phyloP scores from a whole-genome alignment of 2,797 vertebrate genomes.

The Paramormyrops hopkinsi region DNA sequence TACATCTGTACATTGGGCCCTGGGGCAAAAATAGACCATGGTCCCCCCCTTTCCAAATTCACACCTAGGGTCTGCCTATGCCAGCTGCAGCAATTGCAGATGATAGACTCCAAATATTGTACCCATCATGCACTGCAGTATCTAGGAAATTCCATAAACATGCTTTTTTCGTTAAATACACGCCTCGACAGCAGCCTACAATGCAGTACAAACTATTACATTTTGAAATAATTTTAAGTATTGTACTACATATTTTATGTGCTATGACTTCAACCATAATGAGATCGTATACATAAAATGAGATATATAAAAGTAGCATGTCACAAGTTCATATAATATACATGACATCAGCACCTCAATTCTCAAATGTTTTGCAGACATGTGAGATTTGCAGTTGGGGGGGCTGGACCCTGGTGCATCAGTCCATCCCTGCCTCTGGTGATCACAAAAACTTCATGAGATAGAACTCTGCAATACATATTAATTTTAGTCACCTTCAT shows the following conservation, averaged over 20 bases:
- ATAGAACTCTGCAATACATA: background rate
- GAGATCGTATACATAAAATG: background rate
- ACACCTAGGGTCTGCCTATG: background rate
- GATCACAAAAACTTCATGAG: background rate
- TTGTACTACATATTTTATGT: background rate
- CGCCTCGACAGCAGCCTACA: background rate
- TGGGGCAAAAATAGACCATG: background rate
- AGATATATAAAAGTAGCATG: background rate
- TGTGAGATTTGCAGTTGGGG: background rate
- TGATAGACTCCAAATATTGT: background rate
- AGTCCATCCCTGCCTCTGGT: background rate
- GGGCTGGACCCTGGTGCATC: background rate
- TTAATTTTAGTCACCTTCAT: background rate
- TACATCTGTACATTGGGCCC: background rate
- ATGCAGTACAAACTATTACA: background rate
- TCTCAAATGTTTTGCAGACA: background rate
- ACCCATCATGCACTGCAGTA: background rate
- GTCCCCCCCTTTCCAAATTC: too few relatives aligned
- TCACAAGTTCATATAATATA: background rate
- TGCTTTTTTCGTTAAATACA: background rate
- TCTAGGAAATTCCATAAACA: background rate
- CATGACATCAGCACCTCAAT: background rate
- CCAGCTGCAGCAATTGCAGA: background rate
- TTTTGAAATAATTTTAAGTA: background rate
- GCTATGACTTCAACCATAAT: background rate